Evolutionary conservation across 2,888 invertebrate genomes (phyloP).

Genomic region (Polymixis flavicincta): DNA sequence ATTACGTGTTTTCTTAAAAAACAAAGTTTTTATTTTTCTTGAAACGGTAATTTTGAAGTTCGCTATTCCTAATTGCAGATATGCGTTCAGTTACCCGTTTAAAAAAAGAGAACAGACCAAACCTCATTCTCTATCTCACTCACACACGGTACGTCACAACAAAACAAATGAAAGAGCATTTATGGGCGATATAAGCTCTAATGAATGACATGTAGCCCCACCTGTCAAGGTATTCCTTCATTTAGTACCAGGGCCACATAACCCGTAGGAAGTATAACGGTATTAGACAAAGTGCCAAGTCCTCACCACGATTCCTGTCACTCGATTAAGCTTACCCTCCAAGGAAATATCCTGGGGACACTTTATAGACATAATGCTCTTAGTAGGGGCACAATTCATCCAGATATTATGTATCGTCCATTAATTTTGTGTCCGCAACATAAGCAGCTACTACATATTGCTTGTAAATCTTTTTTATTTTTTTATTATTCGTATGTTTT

Average conservation of each 20-base stretch:
- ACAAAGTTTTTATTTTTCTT: too few relatives aligned
- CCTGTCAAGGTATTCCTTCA: constrained; percentile 6
- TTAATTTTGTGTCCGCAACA: constrained; percentile 47
- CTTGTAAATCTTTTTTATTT: constrained; percentile 57
- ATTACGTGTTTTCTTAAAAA: neutral
- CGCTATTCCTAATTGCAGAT: neutral
- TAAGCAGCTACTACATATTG: constrained; percentile 51
- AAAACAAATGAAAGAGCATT: neutral
- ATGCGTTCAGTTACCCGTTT: neutral
- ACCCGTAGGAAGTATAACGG: constrained; percentile 3
- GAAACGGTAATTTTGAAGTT: neutral
- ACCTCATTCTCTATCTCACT: neutral
- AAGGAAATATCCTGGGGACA: constrained; percentile 55
- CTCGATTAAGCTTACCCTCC: constrained; percentile 53
- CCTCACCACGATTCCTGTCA: constrained; percentile 35
- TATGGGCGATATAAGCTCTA: too few relatives aligned
- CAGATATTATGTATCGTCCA: constrained; percentile 51
- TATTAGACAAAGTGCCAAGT: constrained; percentile 18
- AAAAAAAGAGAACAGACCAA: neutral
- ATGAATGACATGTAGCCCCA: neutral
- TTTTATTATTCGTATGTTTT: constrained; percentile 32
- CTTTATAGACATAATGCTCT: constrained; percentile 57
- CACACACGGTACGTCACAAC: neutral
- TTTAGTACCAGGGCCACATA: constrained; percentile 29
- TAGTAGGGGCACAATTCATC: constrained; percentile 49